Base-by-base conservation (phyloP, 1,140 invertebrate species). In the Manduca sexta region DNA sequence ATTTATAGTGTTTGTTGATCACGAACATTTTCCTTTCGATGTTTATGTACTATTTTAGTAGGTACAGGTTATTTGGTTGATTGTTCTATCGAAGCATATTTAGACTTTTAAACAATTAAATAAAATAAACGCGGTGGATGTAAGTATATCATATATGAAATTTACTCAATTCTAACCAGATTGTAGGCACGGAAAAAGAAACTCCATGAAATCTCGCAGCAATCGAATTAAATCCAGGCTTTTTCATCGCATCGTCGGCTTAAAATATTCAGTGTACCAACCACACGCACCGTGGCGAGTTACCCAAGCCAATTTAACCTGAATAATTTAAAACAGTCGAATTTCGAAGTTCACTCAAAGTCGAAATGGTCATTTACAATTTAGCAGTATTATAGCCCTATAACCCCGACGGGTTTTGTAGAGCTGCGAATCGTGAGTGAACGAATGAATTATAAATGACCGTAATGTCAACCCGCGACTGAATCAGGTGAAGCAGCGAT, bases 341-440 rank as follows among this genome's bases (percentile, higher is more conserved):
- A 72, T 65, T 77, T 70, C 70, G 56, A 74, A 74, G 66, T 72
- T 72, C 64, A 70, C 49, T 72, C 70, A 72, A 74, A 72, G 69
- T 72, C 69, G 64, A 64, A 65, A 70, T 52, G 69, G 69, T 64
- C 74, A 73, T 77, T 72, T 77, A 74, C 62, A 74, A 77, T 77
- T 77, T 77, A 77, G 71, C 59, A 77, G 67, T 67, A 73, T 74
- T 74, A 77, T 77, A 73, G 69, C 54, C 63, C 58, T 70, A n/a
- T n/a, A 64, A 62, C 52, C 57, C 60, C 57, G 64, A 57, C 60
- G 72, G 60, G 62, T 66, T 58, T 59, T 58, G 56, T 56, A 46
- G 56, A 45, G 50, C 56, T 49, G 37, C 45, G 50, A 56, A 16
- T 40, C 38, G 61, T 62, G 69, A 72, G 62, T 66, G 69, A 60